Percentiles rank a stretch among this genome's conserved stretches.
Conservation (phyloP, 2,797 vertebrate species). For the Hippocampus kuda region DNA sequence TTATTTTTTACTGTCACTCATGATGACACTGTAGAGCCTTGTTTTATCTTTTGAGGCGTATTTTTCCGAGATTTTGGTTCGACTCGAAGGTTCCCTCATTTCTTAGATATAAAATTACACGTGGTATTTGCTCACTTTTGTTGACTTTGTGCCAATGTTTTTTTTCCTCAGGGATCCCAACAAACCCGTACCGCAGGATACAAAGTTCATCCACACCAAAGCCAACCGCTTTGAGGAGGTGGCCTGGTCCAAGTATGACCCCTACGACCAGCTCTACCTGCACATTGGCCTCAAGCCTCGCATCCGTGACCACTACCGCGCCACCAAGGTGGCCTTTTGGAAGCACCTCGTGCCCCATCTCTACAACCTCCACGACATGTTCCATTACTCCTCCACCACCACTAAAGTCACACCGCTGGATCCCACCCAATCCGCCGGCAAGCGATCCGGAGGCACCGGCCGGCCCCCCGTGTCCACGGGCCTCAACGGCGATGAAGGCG, state of each 20-base stretch:
- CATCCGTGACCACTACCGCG: conserved; percentile 95
- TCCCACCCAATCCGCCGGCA: conserved; percentile 84
- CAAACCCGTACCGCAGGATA: conserved; percentile 97
- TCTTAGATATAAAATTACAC: neutral
- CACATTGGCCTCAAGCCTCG: conserved; percentile 97
- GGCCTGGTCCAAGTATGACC: conserved; percentile 98
- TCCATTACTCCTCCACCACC: conserved; percentile 97
- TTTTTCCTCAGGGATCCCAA: conserved; percentile 82
- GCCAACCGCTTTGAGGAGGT: conserved; percentile 97
- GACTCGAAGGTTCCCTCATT: too few species aligned
- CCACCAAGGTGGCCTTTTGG: conserved; percentile 99
- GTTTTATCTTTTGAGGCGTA: too few species aligned
- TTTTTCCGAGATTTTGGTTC: neutral
- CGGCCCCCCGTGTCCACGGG: conserved; percentile 84
- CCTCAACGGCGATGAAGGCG: conserved; percentile 73
- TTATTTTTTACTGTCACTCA: too few species aligned
- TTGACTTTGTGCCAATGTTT: conserved; percentile 15
- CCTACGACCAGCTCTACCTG: conserved; percentile 92
- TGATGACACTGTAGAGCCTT: too few species aligned
- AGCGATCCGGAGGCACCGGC: conserved; percentile 78
- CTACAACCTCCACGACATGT: conserved; percentile 98
- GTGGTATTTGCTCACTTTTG: neutral
- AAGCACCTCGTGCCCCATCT: conserved; percentile 97
- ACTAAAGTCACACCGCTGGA: conserved; percentile 95
- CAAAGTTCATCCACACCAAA: conserved; percentile 98